These are phyloP conservation scores for Lamprotornis superbus DNA, from an alignment of 2,113 vertebrate species.

Conservation along the genomic window DNA sequence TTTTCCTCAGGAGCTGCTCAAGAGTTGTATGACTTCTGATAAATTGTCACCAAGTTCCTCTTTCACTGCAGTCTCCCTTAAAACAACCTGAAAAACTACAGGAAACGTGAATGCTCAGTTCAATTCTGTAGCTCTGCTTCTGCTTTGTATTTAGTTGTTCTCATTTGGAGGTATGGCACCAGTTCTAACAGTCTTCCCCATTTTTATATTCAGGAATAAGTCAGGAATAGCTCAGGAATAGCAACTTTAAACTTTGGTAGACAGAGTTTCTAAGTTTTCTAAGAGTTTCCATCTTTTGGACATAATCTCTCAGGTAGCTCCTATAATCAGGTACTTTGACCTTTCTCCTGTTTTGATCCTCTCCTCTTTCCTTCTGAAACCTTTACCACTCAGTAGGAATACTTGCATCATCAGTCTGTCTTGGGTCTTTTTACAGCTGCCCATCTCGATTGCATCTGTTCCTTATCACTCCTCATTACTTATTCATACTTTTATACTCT, in stretches of 20 bases:
- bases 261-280: neutral
- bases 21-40: neutral
- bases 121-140: neutral
- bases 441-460: neutral
- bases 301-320: neutral
- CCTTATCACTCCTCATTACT: neutral
- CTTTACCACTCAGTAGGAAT: neutral
- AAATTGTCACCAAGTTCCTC: neutral
- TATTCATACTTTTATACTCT: neutral
- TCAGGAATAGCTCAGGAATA: neutral
- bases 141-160: neutral
- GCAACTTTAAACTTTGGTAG: neutral
- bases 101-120: accelerated
- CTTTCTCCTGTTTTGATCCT: neutral
- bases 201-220: neutral
- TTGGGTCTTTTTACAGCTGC: neutral
- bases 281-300: neutral
- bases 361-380: neutral
- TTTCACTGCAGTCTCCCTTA: neutral
- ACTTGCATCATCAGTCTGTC: neutral
- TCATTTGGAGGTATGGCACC: neutral
- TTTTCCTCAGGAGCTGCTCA: neutral
- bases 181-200: neutral
- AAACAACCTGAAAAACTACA: neutral
- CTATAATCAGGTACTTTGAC: neutral